Conservation (phyloP, 2,888 invertebrate species). For the Metopia argyrocephala region DNA sequence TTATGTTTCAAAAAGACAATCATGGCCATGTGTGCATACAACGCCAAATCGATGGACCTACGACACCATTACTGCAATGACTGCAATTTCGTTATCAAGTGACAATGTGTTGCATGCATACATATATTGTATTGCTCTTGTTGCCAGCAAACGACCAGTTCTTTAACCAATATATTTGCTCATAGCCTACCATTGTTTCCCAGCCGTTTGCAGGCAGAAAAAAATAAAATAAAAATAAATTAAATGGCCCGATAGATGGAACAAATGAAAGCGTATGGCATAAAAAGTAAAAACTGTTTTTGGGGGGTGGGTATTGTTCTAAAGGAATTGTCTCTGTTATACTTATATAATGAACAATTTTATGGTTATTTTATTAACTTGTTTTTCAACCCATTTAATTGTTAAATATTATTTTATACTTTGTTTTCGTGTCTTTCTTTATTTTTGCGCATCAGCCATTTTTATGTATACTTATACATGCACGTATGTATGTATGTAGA, state of each 20-base stretch:
- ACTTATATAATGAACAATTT: no score
- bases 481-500: neutral
- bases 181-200: no score
- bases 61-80: conserved; percentile 24
- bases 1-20: neutral
- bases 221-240: no score
- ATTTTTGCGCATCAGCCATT: conserved; percentile 12
- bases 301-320: neutral
- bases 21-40: neutral
- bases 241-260: neutral
- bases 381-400: conserved; percentile 60
- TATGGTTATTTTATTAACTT: conserved; percentile 64
- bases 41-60: conserved; percentile 35
- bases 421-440: conserved; percentile 10
- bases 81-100: conserved; percentile 4
- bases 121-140: conserved; percentile 9
- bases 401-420: conserved; percentile 44
- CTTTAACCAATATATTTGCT: no score
- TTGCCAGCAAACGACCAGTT: neutral
- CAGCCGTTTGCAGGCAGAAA: neutral
- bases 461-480: no score
- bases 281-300: neutral
- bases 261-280: neutral
- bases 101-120: conserved; percentile 57
- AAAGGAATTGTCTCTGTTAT: conserved; percentile 40